These are phyloP conservation scores for Ips nitidus DNA, from an alignment of 1,140 invertebrate genomes.

Conservation along the genomic window DNA sequence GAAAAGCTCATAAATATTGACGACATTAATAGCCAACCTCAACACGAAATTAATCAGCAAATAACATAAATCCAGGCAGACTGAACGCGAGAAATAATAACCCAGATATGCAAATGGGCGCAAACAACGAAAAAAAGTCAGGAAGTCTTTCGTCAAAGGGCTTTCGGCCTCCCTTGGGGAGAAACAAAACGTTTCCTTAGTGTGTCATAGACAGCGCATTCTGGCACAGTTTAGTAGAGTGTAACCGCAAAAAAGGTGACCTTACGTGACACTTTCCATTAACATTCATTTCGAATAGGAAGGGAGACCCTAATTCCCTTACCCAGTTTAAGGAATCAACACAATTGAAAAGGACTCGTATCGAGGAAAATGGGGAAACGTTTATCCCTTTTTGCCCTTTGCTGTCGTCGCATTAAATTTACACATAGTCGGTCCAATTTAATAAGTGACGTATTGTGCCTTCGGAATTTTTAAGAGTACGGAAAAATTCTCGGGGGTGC, in stretches of 20 bases:
- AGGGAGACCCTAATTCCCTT: background rate
- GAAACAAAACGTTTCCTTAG: slow-evolving; percentile 1
- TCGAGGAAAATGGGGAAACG: background rate
- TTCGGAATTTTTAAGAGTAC: too few species aligned
- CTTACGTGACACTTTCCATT: slow-evolving; percentile 7
- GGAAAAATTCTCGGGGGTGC: background rate
- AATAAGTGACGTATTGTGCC: background rate
- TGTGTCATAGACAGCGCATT: background rate
- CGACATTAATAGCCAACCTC: slow-evolving; percentile 5
- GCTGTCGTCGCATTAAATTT: background rate
- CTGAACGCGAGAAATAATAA: slow-evolving; percentile 3
- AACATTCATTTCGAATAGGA: background rate
- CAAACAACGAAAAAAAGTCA: slow-evolving; percentile 1
- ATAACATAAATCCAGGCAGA: slow-evolving; percentile 3
- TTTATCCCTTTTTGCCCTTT: background rate
- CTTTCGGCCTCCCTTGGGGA: background rate
- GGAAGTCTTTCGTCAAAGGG: slow-evolving; percentile 6
- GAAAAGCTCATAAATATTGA: background rate
- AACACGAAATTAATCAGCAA: slow-evolving; percentile 10
- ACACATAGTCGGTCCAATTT: background rate
- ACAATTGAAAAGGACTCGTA: slow-evolving; percentile 5
- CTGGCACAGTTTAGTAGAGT: background rate
- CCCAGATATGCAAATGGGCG: slow-evolving; percentile 9
- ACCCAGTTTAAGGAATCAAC: background rate
- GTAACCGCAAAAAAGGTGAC: background rate